phyloP scores from a whole-genome alignment of 2,113 vertebrate genomes.

The Azemiops feae region DNA sequence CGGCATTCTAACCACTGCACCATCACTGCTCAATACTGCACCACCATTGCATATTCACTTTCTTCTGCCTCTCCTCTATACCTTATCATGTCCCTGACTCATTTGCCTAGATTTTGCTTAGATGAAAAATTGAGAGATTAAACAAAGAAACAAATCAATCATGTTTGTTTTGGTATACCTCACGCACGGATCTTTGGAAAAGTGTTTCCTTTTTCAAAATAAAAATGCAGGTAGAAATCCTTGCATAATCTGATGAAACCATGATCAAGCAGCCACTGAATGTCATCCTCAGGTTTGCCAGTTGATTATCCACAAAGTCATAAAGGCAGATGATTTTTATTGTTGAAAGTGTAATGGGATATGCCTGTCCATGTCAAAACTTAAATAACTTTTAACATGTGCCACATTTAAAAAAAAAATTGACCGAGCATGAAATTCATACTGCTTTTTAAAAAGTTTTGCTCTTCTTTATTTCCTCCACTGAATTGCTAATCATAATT shows the following conservation, averaged over 20 bases:
- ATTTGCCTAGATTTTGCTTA: not conserved
- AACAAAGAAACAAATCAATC: not conserved
- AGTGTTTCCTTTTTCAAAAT: not conserved
- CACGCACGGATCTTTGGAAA: not conserved
- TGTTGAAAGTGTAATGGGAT: constrained; percentile 12
- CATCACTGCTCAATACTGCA: not conserved
- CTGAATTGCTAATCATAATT: constrained; percentile 1
- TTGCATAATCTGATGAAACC: not conserved
- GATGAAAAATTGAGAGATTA: not conserved
- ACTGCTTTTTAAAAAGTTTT: not conserved
- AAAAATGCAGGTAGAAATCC: not conserved
- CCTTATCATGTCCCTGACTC: not conserved
- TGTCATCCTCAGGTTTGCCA: not conserved
- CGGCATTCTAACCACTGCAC: not conserved
- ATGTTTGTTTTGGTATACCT: not conserved
- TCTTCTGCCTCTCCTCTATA: not conserved
- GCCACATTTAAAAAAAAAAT: not conserved
- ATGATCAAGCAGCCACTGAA: not conserved
- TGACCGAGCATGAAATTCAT: constrained; percentile 30
- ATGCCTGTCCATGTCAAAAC: constrained; percentile 24
- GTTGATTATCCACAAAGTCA: not conserved
- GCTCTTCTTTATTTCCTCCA: constrained; percentile 7
- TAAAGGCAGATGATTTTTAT: constrained; percentile 31
- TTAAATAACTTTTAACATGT: constrained; percentile 17
- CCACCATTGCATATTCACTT: not conserved